phyloP scores from a whole-genome alignment of 2,888 invertebrate species.

The Anorthoa munda region DNA sequence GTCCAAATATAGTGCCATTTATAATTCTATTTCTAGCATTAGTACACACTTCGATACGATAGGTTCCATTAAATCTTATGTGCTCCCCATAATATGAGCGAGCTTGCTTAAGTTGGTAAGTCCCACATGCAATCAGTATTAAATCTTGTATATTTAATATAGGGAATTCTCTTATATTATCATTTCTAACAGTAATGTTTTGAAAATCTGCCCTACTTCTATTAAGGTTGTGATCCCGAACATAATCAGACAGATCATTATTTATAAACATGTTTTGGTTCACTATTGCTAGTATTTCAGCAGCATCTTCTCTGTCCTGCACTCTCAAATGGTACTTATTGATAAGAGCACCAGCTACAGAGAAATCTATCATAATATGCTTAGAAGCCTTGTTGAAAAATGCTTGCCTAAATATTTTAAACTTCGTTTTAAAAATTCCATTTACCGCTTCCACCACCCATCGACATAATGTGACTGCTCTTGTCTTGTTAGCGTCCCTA shows the following conservation, averaged over 20 bases:
- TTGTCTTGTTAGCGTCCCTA: slow-evolving; percentile 1
- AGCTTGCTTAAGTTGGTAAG: slow-evolving; percentile 22
- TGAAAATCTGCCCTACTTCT: slow-evolving; percentile 21
- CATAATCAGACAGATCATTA: slow-evolving; percentile 21
- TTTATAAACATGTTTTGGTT: slow-evolving; percentile 13
- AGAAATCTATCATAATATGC: background rate
- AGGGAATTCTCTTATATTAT: slow-evolving; percentile 11
- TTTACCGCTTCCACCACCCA: slow-evolving; percentile 17
- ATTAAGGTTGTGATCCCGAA: slow-evolving; percentile 5
- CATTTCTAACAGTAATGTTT: slow-evolving; percentile 3
- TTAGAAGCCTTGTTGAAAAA: slow-evolving; percentile 12
- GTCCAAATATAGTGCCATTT: background rate
- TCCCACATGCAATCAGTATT: slow-evolving; percentile 25
- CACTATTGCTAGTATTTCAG: slow-evolving; percentile 7
- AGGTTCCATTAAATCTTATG: slow-evolving; percentile 13
- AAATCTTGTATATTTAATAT: background rate
- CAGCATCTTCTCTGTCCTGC: slow-evolving; percentile 14
- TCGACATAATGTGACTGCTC: slow-evolving; percentile 20
- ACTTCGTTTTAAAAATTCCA: slow-evolving; percentile 11
- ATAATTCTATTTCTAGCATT: slow-evolving; percentile 1
- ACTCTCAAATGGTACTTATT: too few species aligned
- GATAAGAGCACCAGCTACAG: too few species aligned
- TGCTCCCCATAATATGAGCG: slow-evolving; percentile 26
- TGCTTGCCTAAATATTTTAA: slow-evolving; percentile 5
- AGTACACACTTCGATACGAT: slow-evolving; percentile 17